Conservation (phyloP, 2,113 vertebrate species). For the Ciconia stormi region DNA sequence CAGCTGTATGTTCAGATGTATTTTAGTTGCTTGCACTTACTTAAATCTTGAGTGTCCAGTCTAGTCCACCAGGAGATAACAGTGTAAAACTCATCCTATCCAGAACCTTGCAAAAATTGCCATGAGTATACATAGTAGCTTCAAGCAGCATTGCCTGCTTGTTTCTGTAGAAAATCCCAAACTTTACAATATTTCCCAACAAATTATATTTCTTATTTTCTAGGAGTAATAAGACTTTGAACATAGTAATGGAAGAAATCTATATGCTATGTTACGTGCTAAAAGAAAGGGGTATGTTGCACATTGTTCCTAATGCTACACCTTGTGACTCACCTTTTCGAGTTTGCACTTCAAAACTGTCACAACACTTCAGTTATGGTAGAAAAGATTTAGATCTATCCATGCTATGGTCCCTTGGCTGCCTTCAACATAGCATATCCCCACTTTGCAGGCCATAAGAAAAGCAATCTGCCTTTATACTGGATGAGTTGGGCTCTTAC, state of each 20-base stretch:
- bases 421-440: not conserved
- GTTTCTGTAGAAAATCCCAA: not conserved
- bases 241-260: not conserved
- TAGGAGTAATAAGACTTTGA: not conserved
- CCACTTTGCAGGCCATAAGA: not conserved
- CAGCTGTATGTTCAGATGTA: not conserved
- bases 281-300: not conserved
- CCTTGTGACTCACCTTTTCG: not conserved
- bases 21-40: not conserved
- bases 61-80: not conserved
- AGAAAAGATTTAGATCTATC: not conserved
- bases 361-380: not conserved
- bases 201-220: not conserved
- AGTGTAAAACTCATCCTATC: not conserved
- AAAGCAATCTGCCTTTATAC: not conserved
- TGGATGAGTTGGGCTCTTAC: not conserved
- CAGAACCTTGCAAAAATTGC: not conserved
- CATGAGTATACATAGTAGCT: not conserved
- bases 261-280: not conserved
- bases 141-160: not conserved
- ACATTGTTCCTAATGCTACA: accelerated
- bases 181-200: not conserved
- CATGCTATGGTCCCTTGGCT: not conserved
- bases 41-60: not conserved
- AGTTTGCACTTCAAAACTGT: not conserved